Conservation (phyloP, 2,113 vertebrate species). For the Lucifuga dentata region DNA sequence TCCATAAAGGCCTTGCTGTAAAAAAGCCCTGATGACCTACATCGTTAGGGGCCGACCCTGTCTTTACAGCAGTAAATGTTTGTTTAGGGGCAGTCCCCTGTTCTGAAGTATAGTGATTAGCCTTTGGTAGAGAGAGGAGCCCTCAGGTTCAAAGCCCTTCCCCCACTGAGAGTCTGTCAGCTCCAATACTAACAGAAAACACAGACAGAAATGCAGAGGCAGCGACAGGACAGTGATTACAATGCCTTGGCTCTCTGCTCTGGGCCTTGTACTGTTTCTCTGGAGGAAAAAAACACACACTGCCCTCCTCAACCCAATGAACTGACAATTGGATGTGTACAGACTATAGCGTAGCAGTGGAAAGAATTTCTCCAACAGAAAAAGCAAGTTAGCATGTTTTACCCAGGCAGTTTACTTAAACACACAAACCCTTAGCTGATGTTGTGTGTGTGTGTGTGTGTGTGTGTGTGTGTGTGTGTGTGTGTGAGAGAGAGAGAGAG, state of each 20-base stretch:
- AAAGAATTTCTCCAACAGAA: constrained; percentile 14
- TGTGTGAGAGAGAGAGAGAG: too few species aligned
- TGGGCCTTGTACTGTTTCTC: constrained; percentile 49
- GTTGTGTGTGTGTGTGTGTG: not conserved
- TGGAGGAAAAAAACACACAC: constrained; percentile 23
- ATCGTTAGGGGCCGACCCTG: constrained; percentile 72
- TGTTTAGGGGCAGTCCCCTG: constrained; percentile 70
- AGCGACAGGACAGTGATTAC: constrained; percentile 68
- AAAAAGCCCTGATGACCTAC: constrained; percentile 70
- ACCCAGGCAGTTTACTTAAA: constrained; percentile 18
- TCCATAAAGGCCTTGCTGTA: constrained; percentile 69
- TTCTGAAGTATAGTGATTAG: constrained; percentile 75
- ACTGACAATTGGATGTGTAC: constrained; percentile 59
- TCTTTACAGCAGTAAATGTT: constrained; percentile 79
- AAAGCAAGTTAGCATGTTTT: constrained; percentile 35
- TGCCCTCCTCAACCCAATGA: constrained; percentile 45
- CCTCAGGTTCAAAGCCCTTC: constrained; percentile 77
- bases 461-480: too few species aligned
- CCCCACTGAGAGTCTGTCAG: constrained; percentile 73
- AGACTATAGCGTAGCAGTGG: constrained; percentile 29
- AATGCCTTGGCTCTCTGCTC: constrained; percentile 52
- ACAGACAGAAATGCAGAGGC: constrained; percentile 59
- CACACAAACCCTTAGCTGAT: not conserved
- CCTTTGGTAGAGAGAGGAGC: constrained; percentile 71
- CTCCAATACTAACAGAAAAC: constrained; percentile 75